Percentiles rank a stretch among this genome's conserved stretches.
Conservation (phyloP, 2,113 vertebrate species). For the Aepyceros melampus region DNA sequence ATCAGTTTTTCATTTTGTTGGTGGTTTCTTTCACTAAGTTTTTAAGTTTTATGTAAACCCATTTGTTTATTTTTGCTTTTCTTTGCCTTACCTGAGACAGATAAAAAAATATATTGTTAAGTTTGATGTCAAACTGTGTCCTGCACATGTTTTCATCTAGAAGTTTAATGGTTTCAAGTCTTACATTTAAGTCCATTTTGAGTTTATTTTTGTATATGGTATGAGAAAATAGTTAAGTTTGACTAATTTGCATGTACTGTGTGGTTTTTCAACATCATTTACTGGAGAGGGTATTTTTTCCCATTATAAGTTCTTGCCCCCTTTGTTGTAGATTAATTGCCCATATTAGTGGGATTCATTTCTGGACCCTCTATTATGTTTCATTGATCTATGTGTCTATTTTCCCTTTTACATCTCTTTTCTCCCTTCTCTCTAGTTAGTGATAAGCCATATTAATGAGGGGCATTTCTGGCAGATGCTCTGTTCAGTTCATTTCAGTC, state of each 20-base stretch:
- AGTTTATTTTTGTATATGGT: background rate
- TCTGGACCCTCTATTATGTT: background rate
- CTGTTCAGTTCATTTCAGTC: background rate
- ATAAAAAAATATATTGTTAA: background rate
- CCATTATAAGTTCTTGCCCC: background rate
- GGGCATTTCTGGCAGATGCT: background rate
- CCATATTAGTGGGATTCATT: background rate
- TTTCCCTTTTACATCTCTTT: background rate
- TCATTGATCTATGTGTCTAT: background rate
- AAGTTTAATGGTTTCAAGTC: background rate
- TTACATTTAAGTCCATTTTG: background rate
- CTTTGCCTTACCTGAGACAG: background rate
- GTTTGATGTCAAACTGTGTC: background rate
- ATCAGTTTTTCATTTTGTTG: background rate
- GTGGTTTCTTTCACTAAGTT: background rate
- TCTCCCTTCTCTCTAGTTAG: background rate
- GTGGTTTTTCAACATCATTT: background rate
- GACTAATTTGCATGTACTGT: background rate
- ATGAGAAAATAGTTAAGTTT: background rate
- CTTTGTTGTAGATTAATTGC: background rate
- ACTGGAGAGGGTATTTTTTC: background rate
- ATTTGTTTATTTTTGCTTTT: background rate
- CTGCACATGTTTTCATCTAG: background rate
- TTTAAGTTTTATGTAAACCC: background rate
- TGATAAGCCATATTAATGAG: background rate